phyloP scores from a whole-genome alignment of 2,797 vertebrate species.

The Schizothorax lantsangensis region DNA sequence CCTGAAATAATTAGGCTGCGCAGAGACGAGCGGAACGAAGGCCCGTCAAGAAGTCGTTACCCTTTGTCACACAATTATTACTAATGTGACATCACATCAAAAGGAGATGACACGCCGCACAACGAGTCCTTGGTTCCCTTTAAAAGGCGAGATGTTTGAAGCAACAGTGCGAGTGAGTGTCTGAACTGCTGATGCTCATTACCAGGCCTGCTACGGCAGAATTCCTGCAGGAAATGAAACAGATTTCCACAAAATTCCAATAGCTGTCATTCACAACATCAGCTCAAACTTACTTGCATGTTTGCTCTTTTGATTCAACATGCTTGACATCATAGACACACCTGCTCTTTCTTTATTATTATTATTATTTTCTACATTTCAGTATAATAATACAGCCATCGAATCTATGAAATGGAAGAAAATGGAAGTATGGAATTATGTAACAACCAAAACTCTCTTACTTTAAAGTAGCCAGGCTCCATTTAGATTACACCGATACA shows the following conservation, averaged over 20 bases:
- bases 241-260: neutral
- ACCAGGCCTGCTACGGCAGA: neutral
- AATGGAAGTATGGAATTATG: neutral
- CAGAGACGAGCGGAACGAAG: neutral
- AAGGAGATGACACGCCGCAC: neutral
- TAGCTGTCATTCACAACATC: neutral
- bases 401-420: neutral
- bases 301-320: neutral
- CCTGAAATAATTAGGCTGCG: conserved; percentile 33
- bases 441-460: neutral
- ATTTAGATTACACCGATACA: neutral
- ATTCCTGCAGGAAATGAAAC: neutral
- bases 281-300: neutral
- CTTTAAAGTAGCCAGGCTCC: neutral
- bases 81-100: conserved; percentile 27
- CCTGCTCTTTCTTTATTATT: neutral
- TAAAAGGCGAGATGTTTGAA: neutral
- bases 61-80: conserved; percentile 41
- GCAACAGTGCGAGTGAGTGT: neutral
- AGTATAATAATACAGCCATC: neutral
- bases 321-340: neutral
- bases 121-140: neutral
- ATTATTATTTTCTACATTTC: neutral
- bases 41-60: neutral
- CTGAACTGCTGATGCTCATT: neutral